Evolutionary conservation across 1,140 invertebrate genomes (phyloP).

Genomic region (Heliconius congener): DNA sequence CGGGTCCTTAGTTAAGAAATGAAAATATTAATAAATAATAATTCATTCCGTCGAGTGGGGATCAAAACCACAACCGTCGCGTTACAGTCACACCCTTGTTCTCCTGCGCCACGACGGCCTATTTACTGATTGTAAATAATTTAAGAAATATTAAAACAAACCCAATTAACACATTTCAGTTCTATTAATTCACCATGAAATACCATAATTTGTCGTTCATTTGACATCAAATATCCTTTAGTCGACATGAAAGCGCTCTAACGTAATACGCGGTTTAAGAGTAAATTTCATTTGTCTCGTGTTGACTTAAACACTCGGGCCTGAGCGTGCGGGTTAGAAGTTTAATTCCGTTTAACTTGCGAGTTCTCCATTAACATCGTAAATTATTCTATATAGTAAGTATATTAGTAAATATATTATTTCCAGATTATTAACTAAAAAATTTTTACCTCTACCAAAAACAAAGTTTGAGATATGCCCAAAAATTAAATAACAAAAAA

Average conservation of each 20-base stretch:
- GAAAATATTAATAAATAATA: too few relatives aligned
- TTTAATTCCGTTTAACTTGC: not conserved
- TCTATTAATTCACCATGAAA: not conserved
- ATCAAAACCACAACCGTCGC: too few relatives aligned
- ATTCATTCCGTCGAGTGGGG: too few relatives aligned
- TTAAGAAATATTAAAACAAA: not conserved
- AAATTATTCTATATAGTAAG: not conserved
- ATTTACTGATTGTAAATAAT: not conserved
- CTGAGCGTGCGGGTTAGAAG: not conserved
- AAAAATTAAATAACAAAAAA: not conserved
- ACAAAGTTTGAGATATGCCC: not conserved
- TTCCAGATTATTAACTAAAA: not conserved
- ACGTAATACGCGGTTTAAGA: not conserved
- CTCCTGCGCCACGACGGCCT: too few relatives aligned
- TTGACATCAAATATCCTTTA: constrained; percentile 3
- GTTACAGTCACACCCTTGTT: too few relatives aligned
- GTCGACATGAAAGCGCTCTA: not conserved
- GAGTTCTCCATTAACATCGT: not conserved
- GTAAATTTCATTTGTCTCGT: constrained; percentile 5
- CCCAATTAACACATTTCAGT: not conserved
- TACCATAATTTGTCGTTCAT: not conserved
- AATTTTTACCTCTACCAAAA: too few relatives aligned
- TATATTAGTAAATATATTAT: not conserved
- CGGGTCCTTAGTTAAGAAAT: too few relatives aligned
- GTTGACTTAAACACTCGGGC: constrained; percentile 2